phyloP scores from a whole-genome alignment of 2,797 vertebrate genomes.

The Hippocampus kuda region DNA sequence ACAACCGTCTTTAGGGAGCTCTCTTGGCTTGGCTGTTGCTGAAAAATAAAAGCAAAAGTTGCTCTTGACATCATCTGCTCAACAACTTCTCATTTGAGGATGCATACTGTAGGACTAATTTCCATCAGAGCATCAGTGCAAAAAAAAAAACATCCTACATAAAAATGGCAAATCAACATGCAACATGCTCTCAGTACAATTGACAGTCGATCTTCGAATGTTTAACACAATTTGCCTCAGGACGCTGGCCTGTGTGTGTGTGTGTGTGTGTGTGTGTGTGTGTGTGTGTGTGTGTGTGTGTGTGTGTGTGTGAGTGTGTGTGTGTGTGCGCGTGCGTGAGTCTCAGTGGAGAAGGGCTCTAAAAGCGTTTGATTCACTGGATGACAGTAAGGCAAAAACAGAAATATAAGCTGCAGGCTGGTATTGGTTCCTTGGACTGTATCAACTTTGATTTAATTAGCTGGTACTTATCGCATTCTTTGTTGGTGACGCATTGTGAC shows the following conservation, averaged over 20 bases:
- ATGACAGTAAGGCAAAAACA: conserved; percentile 40
- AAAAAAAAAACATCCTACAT: no score
- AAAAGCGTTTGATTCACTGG: conserved; percentile 33
- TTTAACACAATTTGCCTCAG: neutral
- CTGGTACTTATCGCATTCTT: conserved; percentile 61
- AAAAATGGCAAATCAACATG: neutral
- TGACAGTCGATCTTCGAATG: neutral
- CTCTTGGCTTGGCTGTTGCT: conserved; percentile 57
- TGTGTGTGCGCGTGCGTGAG: neutral
- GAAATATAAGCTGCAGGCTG: conserved; percentile 46
- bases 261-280: neutral
- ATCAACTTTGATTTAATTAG: conserved; percentile 63
- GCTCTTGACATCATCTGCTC: neutral
- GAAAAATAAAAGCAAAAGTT: conserved; percentile 10
- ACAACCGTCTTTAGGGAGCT: conserved; percentile 31
- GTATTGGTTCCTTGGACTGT: conserved; percentile 40
- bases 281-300: conserved; percentile 3
- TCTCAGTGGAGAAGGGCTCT: conserved; percentile 5
- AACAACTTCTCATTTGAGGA: neutral
- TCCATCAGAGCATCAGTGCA: neutral
- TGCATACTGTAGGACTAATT: neutral
- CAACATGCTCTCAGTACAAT: neutral
- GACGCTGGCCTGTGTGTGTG: neutral
- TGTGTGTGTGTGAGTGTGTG: conserved; percentile 5
- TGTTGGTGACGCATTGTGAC: conserved; percentile 53